Conservation (phyloP, 1,140 invertebrate genomes). For the Drosophila sproati region DNA sequence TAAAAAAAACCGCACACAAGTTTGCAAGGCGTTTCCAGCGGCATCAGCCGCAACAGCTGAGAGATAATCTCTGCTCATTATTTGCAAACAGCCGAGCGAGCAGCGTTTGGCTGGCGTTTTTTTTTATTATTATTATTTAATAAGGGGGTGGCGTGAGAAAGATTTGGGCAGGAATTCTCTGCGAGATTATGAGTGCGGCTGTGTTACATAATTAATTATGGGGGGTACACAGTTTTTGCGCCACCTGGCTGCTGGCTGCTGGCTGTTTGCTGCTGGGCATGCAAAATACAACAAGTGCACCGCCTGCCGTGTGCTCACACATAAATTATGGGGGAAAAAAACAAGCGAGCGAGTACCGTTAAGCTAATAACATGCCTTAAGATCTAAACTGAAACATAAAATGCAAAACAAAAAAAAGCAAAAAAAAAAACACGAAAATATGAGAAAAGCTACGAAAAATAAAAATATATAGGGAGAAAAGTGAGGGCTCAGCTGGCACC, state of each 20-base stretch:
- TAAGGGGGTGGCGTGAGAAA: constrained; percentile 74
- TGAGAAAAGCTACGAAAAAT: neutral
- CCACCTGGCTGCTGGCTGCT: constrained; percentile 25
- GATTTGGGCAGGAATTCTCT: constrained; percentile 48
- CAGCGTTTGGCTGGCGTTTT: constrained; percentile 18
- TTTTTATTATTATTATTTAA: constrained; percentile 34
- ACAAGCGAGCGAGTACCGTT: constrained; percentile 70
- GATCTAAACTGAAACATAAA: constrained; percentile 61
- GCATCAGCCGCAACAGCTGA: constrained; percentile 39
- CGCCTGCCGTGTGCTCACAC: constrained; percentile 68
- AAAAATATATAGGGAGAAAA: constrained; percentile 37
- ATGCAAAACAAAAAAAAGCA: constrained; percentile 50
- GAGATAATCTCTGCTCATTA: constrained; percentile 71
- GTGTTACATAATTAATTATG: constrained; percentile 75
- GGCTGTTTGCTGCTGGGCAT: constrained; percentile 29
- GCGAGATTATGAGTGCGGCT: constrained; percentile 30
- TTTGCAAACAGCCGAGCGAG: constrained; percentile 35
- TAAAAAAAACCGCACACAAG: constrained; percentile 1
- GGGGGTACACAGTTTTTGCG: constrained; percentile 40
- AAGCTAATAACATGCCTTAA: constrained; percentile 76
- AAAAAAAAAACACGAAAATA: constrained; percentile 36
- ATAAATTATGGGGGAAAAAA: constrained; percentile 76
- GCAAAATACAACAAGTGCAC: constrained; percentile 66
- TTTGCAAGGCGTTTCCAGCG: constrained; percentile 19
- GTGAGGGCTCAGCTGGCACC: constrained; percentile 44